Base-by-base conservation (phyloP, 1,140 invertebrate species). In the Drosophila nebulosa region DNA sequence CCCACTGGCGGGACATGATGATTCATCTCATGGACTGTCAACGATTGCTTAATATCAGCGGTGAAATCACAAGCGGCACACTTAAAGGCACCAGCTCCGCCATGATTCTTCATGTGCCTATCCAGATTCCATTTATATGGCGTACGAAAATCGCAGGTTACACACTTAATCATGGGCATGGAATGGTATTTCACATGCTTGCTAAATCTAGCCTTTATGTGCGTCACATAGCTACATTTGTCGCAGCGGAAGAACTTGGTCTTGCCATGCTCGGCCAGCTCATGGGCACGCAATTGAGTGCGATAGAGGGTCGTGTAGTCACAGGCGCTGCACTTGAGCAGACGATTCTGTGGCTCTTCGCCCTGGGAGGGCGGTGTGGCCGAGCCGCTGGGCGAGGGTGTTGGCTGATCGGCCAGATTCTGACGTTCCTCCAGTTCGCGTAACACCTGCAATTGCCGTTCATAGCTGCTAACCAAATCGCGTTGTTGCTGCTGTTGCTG, bases 131-230 rank as follows among this genome's bases (percentile, higher is more conserved):
- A 91, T 30, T 91, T 91, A 71, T 91, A 91, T 4, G 97, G 96
- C 6, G 97, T 98, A 57, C 96, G 95, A 91, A 98, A 99, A 81
- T 97, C 96, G 92, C 98, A 99, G 84, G 96, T 95, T 50, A 95
- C 95, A 92, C 98, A 99, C 90, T 98, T 97, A 70, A 97, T 97
- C 95, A 97, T 97, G 57, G 96, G 96, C 95, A 97, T 96, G 36
- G 96, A 96, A 91, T 98, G 96, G 86, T 98, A 97, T 84, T 97
- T 98, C n/a, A 97, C 96, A 89, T 98, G 97, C 90, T 97, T 98
- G 30, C 96, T 97, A 90, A 96, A 98, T 51, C 97, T 94, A 1
- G 96, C 95, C 84, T 96, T 96, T 70, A 98, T 96, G 89, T 97
- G 96, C 0, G 97, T 98, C 61, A 96, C 95, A 90, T 98, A 98